A percentile compares a stretch with the other conserved stretches of the same genome.
Conservation (phyloP, 2,113 vertebrate species). For the Cololabis saira region DNA sequence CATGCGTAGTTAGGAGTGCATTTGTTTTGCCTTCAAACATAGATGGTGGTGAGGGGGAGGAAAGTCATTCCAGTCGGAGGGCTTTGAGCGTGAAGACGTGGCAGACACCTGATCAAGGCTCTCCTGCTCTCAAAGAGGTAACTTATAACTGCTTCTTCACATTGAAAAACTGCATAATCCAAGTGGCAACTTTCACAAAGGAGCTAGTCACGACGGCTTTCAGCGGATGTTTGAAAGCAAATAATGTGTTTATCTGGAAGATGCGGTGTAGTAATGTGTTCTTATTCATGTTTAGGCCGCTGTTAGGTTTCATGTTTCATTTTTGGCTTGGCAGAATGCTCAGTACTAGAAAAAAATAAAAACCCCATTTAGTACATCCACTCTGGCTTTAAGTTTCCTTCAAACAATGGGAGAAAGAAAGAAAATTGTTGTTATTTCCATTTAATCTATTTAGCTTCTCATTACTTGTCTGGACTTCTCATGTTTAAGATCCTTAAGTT, state of each 20-base stretch:
- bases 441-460: too few species aligned
- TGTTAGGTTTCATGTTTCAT: too few species aligned
- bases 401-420: not conserved
- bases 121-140: constrained; percentile 59
- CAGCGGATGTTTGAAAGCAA: too few species aligned
- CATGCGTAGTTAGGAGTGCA: constrained; percentile 1
- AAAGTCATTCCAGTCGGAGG: constrained; percentile 22
- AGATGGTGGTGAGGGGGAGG: constrained; percentile 49
- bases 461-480: too few species aligned
- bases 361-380: too few species aligned
- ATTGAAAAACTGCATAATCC: not conserved
- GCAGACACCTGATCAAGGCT: constrained; percentile 31
- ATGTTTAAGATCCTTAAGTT: too few species aligned
- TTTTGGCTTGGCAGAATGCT: too few species aligned
- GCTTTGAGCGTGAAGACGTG: constrained; percentile 37
- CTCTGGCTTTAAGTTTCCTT: not conserved
- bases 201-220: too few species aligned
- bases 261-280: not conserved
- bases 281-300: not conserved
- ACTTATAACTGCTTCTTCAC: constrained; percentile 7
- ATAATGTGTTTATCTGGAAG: too few species aligned
- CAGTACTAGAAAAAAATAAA: too few species aligned
- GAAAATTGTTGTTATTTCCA: too few species aligned
- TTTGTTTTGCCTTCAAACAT: constrained; percentile 71
- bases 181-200: not conserved